These are phyloP conservation scores for Agonopterix alstromeriana DNA, from an alignment of 2,888 invertebrate genomes.

Conservation along the genomic window DNA sequence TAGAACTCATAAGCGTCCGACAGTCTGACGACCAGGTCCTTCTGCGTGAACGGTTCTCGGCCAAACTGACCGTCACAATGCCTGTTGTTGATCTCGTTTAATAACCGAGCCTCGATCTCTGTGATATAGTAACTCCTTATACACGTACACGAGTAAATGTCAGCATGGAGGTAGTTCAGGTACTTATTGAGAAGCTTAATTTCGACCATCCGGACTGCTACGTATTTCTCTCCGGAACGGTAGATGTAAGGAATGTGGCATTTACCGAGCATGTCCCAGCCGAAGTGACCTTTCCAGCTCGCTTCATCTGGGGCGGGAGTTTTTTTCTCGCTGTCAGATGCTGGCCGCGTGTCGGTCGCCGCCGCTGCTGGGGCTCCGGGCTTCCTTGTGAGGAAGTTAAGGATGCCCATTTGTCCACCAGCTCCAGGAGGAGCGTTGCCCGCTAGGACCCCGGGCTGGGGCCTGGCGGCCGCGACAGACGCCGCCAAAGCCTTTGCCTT, in stretches of 20 bases:
- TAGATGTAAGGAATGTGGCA: constrained; percentile 92
- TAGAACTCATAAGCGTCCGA: constrained; percentile 94
- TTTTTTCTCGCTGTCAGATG: constrained; percentile 55
- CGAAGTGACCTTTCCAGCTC: constrained; percentile 89
- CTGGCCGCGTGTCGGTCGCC: constrained; percentile 39
- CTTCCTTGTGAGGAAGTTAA: constrained; percentile 78
- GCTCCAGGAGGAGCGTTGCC: constrained; percentile 47
- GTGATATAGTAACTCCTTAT: constrained; percentile 96
- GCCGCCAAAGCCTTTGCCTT: constrained; percentile 78
- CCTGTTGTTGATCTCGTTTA: constrained; percentile 94
- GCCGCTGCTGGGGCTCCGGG: constrained; percentile 27
- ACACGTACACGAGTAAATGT: constrained; percentile 93
- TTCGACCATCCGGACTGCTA: constrained; percentile 96
- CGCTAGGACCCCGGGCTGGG: constrained; percentile 56
- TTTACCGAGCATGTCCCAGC: constrained; percentile 93
- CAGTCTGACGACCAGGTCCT: constrained; percentile 92
- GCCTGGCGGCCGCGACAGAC: constrained; percentile 69
- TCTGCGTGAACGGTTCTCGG: constrained; percentile 88
- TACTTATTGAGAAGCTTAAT: constrained; percentile 92
- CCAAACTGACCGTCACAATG: constrained; percentile 96
- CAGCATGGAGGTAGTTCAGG: constrained; percentile 90
- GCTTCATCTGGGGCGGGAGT: constrained; percentile 81
- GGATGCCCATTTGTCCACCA: constrained; percentile 75
- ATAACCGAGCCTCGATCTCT: constrained; percentile 90
- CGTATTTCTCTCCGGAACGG: constrained; percentile 89